Evolutionary conservation across 1,140 invertebrate genomes (phyloP).

Genomic region (Colletes gigas): DNA sequence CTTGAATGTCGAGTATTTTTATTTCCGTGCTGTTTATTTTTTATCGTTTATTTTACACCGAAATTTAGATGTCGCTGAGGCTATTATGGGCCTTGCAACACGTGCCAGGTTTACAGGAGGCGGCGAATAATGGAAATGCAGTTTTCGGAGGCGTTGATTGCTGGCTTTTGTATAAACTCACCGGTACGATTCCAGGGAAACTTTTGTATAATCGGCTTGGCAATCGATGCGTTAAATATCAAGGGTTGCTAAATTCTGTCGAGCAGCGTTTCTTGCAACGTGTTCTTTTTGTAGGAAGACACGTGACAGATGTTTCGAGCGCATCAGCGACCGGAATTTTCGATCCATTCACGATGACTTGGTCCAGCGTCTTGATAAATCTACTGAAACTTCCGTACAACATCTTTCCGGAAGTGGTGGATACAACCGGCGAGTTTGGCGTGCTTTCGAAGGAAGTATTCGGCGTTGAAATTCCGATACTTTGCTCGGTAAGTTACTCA

Average conservation of each 20-base stretch:
- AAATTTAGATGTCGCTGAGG: slow-evolving; percentile 87
- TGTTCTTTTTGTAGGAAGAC: slow-evolving; percentile 71
- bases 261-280: neutral
- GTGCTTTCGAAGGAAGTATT: slow-evolving; percentile 84
- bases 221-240: too few species aligned
- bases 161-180: slow-evolving; percentile 93
- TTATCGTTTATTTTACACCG: slow-evolving; percentile 4
- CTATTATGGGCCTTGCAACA: slow-evolving; percentile 90
- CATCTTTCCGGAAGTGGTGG: slow-evolving; percentile 91
- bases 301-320: slow-evolving; percentile 93
- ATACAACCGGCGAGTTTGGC: slow-evolving; percentile 89
- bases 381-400: slow-evolving; percentile 87
- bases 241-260: neutral
- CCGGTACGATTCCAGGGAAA: slow-evolving; percentile 70
- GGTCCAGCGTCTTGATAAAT: slow-evolving; percentile 87
- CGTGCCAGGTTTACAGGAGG: slow-evolving; percentile 84
- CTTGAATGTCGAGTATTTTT: neutral
- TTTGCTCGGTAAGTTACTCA: slow-evolving; percentile 85
- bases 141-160: slow-evolving; percentile 96
- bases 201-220: too few species aligned
- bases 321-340: slow-evolving; percentile 95
- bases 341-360: slow-evolving; percentile 93
- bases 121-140: slow-evolving; percentile 84
- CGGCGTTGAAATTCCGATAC: slow-evolving; percentile 89
- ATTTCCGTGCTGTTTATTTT: neutral